Percentiles rank a stretch among this genome's conserved stretches.
phyloP scores from a whole-genome alignment of 2,888 invertebrate species.

The Yponomeuta sedellus region DNA sequence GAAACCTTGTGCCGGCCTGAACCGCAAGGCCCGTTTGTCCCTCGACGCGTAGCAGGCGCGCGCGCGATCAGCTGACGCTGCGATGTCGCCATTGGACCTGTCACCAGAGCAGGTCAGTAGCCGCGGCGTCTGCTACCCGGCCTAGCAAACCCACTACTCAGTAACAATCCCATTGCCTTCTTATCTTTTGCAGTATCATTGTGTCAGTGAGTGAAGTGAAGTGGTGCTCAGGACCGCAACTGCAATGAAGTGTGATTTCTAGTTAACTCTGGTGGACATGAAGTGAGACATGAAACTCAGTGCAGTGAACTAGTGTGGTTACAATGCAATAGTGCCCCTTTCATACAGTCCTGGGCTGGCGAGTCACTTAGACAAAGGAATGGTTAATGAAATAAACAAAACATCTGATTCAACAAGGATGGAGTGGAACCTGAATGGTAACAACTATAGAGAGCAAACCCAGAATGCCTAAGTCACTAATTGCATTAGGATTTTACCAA shows the following conservation, averaged over 20 bases:
- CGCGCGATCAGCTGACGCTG: slow-evolving; percentile 15
- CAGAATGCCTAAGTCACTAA: not conserved
- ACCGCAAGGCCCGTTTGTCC: slow-evolving; percentile 23
- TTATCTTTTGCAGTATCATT: not conserved
- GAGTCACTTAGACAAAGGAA: not conserved
- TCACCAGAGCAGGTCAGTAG: slow-evolving; percentile 46
- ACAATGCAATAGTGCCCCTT: not conserved
- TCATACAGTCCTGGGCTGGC: not conserved
- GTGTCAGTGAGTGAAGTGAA: slow-evolving; percentile 4
- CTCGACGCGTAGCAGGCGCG: slow-evolving; percentile 22
- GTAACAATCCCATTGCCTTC: not conserved
- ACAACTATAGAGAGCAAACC: not conserved
- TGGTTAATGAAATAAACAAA: not conserved
- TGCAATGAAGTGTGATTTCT: not conserved
- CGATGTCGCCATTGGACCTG: slow-evolving; percentile 29
- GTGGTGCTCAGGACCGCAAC: not conserved
- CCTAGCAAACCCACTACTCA: slow-evolving; percentile 16
- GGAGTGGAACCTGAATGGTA: not conserved
- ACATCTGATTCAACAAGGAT: not conserved
- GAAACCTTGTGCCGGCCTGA: slow-evolving; percentile 18
- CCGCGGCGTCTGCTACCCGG: slow-evolving; percentile 33
- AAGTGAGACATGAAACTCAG: slow-evolving; percentile 3
- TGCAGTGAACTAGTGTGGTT: not conserved
- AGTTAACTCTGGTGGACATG: not conserved
- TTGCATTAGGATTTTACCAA: not conserved